phyloP scores from a whole-genome alignment of 2,113 vertebrate species.

The Thunnus thynnus region DNA sequence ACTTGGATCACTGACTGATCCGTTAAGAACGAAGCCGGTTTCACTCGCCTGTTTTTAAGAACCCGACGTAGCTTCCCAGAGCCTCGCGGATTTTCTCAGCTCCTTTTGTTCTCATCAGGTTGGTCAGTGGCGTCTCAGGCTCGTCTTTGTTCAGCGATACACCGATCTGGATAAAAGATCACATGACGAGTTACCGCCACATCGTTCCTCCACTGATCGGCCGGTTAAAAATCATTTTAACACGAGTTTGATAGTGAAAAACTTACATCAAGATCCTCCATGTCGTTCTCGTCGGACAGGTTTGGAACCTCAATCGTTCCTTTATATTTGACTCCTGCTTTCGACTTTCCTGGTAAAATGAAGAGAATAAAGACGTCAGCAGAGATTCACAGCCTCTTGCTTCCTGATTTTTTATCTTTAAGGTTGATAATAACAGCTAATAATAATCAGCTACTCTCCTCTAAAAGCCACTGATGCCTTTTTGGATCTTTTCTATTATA shows the following conservation, averaged over 20 bases:
- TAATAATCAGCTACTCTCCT: too few species aligned
- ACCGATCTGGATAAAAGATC: conserved; percentile 84
- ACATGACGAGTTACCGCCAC: not conserved
- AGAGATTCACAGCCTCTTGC: not conserved
- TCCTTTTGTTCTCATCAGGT: conserved; percentile 92
- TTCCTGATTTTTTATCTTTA: not conserved
- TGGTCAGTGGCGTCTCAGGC: conserved; percentile 90
- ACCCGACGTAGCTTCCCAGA: conserved; percentile 90
- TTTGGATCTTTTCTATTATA: too few species aligned
- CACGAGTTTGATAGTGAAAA: not conserved
- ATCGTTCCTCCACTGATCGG: fast-evolving
- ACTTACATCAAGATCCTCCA: conserved; percentile 95
- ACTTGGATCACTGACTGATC: too few species aligned
- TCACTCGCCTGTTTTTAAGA: conserved; percentile 91
- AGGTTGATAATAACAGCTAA: too few species aligned
- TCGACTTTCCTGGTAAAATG: conserved; percentile 87
- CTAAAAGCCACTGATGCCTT: too few species aligned
- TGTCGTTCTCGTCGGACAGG: conserved; percentile 96
- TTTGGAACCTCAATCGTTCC: conserved; percentile 95
- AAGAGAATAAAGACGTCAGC: not conserved
- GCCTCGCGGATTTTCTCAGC: conserved; percentile 88
- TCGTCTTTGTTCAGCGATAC: conserved; percentile 95
- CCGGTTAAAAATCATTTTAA: too few species aligned
- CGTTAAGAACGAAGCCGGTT: not conserved
- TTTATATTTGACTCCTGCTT: conserved; percentile 91